Evolutionary conservation across 2,888 invertebrate species (phyloP).

Genomic region (Bruchidius siliquastri): DNA sequence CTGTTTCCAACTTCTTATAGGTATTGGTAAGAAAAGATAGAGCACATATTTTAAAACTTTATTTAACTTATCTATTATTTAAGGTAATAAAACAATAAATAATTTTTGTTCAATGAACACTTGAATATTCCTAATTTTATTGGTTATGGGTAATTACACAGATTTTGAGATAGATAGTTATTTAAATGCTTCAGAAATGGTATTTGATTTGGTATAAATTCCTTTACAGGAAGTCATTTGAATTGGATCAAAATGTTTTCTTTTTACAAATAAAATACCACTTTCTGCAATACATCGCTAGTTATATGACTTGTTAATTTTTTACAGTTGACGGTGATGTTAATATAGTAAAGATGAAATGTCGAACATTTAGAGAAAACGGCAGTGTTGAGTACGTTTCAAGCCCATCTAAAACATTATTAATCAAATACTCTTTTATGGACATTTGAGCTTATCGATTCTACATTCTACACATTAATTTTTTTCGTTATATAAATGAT

Average conservation of each 20-base stretch:
- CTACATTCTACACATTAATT: constrained; percentile 17
- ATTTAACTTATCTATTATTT: background rate
- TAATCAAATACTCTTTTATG: constrained; percentile 26
- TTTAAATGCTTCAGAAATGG: background rate
- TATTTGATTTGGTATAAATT: background rate
- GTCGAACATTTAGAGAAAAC: constrained; percentile 38
- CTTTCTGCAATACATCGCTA: background rate
- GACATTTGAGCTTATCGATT: constrained; percentile 36
- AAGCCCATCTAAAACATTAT: constrained; percentile 37
- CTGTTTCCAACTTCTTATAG: too few species aligned
- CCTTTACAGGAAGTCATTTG: background rate
- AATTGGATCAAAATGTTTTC: background rate
- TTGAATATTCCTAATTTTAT: background rate
- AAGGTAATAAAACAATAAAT: background rate
- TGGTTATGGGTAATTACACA: constrained; percentile 1
- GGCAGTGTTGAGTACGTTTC: constrained; percentile 44
- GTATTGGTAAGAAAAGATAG: background rate
- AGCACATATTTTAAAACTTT: background rate
- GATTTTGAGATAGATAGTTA: background rate
- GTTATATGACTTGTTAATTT: background rate
- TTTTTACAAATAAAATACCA: background rate
- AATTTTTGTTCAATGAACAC: background rate
- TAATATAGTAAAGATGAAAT: constrained; percentile 12
- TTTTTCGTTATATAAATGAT: constrained; percentile 1
- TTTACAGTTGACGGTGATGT: background rate